These are phyloP conservation scores for Conus betulinus DNA, from an alignment of 1,140 invertebrate genomes.

Conservation along the genomic window DNA sequence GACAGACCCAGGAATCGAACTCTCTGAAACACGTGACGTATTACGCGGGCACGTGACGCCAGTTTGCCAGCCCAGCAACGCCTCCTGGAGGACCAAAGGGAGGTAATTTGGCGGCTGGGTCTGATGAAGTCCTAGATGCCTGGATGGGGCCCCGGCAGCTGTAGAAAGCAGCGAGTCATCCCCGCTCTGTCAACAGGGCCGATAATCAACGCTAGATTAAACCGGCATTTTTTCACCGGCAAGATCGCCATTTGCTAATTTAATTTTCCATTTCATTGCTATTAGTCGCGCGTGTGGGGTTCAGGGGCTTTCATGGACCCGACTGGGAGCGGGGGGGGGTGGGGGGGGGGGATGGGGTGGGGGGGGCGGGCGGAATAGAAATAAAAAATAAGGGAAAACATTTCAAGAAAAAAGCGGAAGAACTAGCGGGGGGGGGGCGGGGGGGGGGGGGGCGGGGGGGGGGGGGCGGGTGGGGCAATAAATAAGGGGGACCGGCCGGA, in stretches of 20 bases:
- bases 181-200: slow-evolving; percentile 56
- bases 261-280: slow-evolving; percentile 65
- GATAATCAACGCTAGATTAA: slow-evolving; percentile 61
- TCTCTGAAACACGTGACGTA: slow-evolving; percentile 22
- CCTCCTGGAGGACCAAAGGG: slow-evolving; percentile 31
- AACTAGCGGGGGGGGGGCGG: neutral
- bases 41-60: slow-evolving; percentile 35
- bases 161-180: slow-evolving; percentile 38
- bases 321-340: too few relatives aligned
- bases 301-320: too few relatives aligned
- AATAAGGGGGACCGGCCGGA: neutral
- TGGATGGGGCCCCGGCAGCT: slow-evolving; percentile 32
- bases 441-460: neutral
- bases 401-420: neutral
- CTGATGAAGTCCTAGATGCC: slow-evolving; percentile 42
- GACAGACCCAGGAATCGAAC: slow-evolving; percentile 3
- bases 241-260: slow-evolving; percentile 67
- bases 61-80: slow-evolving; percentile 24
- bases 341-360: neutral
- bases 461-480: neutral
- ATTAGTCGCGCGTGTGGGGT: slow-evolving; percentile 47
- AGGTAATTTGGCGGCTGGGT: slow-evolving; percentile 41
- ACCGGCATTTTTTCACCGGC: slow-evolving; percentile 59
- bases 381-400: too few relatives aligned
- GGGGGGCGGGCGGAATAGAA: too few relatives aligned